Evolutionary conservation across 2,888 invertebrate species (phyloP).

Genomic region (Orthonevra nobilis): DNA sequence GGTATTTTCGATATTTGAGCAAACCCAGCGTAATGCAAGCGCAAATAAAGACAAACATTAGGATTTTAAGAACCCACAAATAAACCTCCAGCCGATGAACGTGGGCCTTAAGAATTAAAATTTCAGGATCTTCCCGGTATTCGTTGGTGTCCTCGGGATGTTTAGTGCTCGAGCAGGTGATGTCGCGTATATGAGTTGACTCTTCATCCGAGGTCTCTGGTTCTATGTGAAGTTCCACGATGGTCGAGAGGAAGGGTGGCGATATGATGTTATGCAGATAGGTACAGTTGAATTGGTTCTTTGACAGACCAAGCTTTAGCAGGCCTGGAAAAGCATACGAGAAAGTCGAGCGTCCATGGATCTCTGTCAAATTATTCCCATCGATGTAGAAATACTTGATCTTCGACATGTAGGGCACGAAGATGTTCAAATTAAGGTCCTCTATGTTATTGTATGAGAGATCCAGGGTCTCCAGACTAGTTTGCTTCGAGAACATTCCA

Average conservation of each 20-base stretch:
- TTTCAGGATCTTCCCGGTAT: slow-evolving; percentile 43
- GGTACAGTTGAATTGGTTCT: slow-evolving; percentile 78
- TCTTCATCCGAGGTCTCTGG: slow-evolving; percentile 75
- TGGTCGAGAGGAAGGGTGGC: slow-evolving; percentile 74
- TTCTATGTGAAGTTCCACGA: slow-evolving; percentile 76
- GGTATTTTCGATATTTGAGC: slow-evolving; percentile 71
- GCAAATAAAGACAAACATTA: slow-evolving; percentile 72
- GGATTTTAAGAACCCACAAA: slow-evolving; percentile 74
- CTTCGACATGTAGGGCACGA: slow-evolving; percentile 77
- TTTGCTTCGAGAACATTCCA: slow-evolving; percentile 79
- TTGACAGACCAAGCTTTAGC: slow-evolving; percentile 76
- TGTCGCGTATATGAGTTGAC: slow-evolving; percentile 78
- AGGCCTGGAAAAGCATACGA: slow-evolving; percentile 76
- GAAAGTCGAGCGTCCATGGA: slow-evolving; percentile 76
- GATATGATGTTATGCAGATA: slow-evolving; percentile 77
- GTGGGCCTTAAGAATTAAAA: slow-evolving; percentile 65
- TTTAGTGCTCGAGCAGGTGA: slow-evolving; percentile 75
- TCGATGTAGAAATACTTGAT: slow-evolving; percentile 77
- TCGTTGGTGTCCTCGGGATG: slow-evolving; percentile 24
- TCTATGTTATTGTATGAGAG: slow-evolving; percentile 81
- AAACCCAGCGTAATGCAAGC: slow-evolving; percentile 62
- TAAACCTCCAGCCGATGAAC: slow-evolving; percentile 75
- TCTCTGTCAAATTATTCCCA: slow-evolving; percentile 77
- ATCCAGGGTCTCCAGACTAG: slow-evolving; percentile 80
- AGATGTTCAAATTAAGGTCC: slow-evolving; percentile 79